Percentiles rank a stretch among this genome's conserved stretches.
These are phyloP conservation scores for Characodon lateralis DNA, from an alignment of 2,797 vertebrate species.

Conservation along the genomic window DNA sequence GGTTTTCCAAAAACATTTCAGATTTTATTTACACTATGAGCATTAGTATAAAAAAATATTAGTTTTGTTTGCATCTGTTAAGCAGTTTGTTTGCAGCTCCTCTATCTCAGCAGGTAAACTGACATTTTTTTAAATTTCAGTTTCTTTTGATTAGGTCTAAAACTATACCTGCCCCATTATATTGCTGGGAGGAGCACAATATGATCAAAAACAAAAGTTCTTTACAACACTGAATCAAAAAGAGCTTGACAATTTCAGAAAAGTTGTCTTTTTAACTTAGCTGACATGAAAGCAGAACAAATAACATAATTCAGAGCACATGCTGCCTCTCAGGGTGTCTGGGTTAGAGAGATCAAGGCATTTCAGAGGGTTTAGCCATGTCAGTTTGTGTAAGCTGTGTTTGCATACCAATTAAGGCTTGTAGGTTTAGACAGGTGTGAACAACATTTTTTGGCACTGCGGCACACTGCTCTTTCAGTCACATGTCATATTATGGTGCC, in stretches of 20 bases:
- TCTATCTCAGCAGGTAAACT: conserved; percentile 28
- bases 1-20: no score
- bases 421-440: conserved; percentile 13
- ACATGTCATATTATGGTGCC: background rate
- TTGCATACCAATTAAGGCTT: conserved; percentile 25
- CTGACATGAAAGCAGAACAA: conserved; percentile 5
- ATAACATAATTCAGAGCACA: conserved; percentile 6
- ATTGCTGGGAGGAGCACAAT: conserved; percentile 1
- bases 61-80: background rate
- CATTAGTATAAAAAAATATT: background rate
- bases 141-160: conserved; percentile 2
- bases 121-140: conserved; percentile 12
- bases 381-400: conserved; percentile 18
- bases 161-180: conserved; percentile 19
- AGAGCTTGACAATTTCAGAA: background rate
- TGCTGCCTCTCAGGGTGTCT: conserved; percentile 9
- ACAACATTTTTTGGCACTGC: conserved; percentile 1
- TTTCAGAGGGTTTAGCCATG: conserved; percentile 18
- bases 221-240: conserved; percentile 12
- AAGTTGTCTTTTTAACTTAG: background rate
- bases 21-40: background rate
- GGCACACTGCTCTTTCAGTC: conserved; percentile 4
- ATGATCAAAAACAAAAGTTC: conserved; percentile 6
- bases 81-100: background rate
- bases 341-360: conserved; percentile 6